Percentiles rank a stretch among this genome's conserved stretches.
Conservation (phyloP, 2,797 vertebrate species). For the Ptychobarbus kaznakovi region DNA sequence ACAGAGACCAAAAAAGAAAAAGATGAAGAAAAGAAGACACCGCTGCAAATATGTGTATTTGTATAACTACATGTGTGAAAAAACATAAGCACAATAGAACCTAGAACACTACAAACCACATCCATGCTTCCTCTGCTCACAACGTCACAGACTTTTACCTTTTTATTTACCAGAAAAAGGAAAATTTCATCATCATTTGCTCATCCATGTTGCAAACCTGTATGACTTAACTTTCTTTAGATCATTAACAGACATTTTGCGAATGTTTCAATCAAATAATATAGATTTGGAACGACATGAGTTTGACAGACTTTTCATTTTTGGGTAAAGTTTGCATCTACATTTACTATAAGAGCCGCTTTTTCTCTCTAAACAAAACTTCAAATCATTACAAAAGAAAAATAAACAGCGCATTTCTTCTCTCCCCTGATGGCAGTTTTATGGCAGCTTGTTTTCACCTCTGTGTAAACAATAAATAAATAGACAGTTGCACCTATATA, state of each 20-base stretch:
- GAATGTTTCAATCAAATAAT: background rate
- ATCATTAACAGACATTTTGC: background rate
- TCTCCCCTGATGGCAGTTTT: background rate
- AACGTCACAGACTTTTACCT: slow-evolving; percentile 2
- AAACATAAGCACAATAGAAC: background rate
- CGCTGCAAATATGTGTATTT: slow-evolving; percentile 9
- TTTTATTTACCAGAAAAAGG: background rate
- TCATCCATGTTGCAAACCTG: background rate
- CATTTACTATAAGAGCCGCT: background rate
- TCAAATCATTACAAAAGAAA: background rate
- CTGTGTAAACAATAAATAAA: background rate
- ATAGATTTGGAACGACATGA: background rate
- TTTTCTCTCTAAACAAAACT: background rate
- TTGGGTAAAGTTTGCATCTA: background rate
- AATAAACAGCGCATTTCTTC: background rate
- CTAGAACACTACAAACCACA: slow-evolving; percentile 31
- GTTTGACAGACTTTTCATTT: background rate
- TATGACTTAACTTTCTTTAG: background rate
- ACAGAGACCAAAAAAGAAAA: slow-evolving; percentile 18
- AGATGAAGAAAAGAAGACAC: slow-evolving; percentile 33
- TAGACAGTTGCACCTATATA: background rate
- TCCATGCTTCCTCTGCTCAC: slow-evolving; percentile 37
- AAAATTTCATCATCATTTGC: background rate
- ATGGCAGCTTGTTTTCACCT: background rate
- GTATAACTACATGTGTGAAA: slow-evolving; percentile 26